phyloP scores from a whole-genome alignment of 2,888 invertebrate genomes.

The Palloptera scutellata region DNA sequence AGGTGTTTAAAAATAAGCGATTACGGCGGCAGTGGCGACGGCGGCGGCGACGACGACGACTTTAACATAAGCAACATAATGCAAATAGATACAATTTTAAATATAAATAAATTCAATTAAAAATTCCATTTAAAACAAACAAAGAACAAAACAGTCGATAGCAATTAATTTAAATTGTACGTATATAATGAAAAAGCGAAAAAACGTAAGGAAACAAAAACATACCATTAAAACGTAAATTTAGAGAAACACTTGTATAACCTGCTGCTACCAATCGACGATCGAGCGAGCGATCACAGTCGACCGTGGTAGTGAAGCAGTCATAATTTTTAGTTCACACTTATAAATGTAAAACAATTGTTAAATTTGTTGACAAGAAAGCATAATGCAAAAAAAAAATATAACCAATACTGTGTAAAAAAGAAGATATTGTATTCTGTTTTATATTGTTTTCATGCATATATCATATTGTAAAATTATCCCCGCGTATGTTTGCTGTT shows the following conservation, averaged over 20 bases:
- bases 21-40: too few relatives aligned
- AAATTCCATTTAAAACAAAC: not conserved
- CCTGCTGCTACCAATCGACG: slow-evolving; percentile 1
- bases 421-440: not conserved
- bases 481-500: not conserved
- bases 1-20: too few relatives aligned
- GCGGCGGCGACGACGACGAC: too few relatives aligned
- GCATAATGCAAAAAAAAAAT: slow-evolving; percentile 2
- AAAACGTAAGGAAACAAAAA: slow-evolving; percentile 7
- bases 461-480: not conserved
- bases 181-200: too few relatives aligned
- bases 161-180: slow-evolving; percentile 1
- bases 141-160: slow-evolving; percentile 12
- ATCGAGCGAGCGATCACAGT: too few relatives aligned
- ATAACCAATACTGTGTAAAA: not conserved
- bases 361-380: slow-evolving; percentile 26
- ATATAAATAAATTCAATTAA: not conserved
- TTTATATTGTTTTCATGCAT: not conserved
- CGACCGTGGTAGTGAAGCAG: slow-evolving; percentile 12
- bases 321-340: slow-evolving; percentile 23
- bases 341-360: slow-evolving; percentile 26
- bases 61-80: too few relatives aligned
- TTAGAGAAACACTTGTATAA: slow-evolving; percentile 27
- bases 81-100: slow-evolving; percentile 3
- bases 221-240: slow-evolving; percentile 25